Evolutionary conservation across 37 sponge, comb jelly and placozoan species (phyloP).

Genomic region (Spongia lamella): DNA sequence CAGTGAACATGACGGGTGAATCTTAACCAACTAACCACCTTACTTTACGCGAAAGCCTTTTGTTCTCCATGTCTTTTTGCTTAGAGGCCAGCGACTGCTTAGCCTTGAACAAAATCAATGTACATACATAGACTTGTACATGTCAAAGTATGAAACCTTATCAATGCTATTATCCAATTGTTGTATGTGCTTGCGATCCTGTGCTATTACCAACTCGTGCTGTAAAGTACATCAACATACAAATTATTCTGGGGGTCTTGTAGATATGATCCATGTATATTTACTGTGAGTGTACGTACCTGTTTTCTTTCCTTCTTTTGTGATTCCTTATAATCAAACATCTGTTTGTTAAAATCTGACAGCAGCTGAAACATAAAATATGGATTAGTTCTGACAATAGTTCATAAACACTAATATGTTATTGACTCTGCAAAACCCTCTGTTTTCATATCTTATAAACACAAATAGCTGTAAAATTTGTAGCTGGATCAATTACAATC

Average conservation of each 20-base stretch:
- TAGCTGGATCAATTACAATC: no score
- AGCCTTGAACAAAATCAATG: slow-evolving; percentile 4
- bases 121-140: background rate
- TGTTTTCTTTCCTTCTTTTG: slow-evolving; percentile 73
- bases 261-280: background rate
- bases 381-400: no score
- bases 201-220: slow-evolving; percentile 64
- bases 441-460: no score
- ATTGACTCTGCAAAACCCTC: background rate
- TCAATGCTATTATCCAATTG: slow-evolving; percentile 49
- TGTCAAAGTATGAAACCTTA: slow-evolving; percentile 25
- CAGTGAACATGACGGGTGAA: no score
- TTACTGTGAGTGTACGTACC: slow-evolving; percentile 24
- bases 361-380: slow-evolving; percentile 21
- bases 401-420: background rate
- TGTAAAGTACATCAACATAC: slow-evolving; percentile 18
- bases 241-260: no score
- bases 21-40: background rate
- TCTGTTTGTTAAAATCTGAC: slow-evolving; percentile 53
- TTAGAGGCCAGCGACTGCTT: background rate
- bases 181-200: slow-evolving; percentile 54
- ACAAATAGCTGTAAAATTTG: no score
- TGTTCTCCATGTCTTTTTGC: background rate
- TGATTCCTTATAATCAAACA: slow-evolving; percentile 72
- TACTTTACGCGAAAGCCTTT: background rate